Evolutionary conservation across 2,888 invertebrate genomes (phyloP), one percentile per base, ranked within the genome.

Genomic region (Euspilapteryx auroguttella): DNA sequence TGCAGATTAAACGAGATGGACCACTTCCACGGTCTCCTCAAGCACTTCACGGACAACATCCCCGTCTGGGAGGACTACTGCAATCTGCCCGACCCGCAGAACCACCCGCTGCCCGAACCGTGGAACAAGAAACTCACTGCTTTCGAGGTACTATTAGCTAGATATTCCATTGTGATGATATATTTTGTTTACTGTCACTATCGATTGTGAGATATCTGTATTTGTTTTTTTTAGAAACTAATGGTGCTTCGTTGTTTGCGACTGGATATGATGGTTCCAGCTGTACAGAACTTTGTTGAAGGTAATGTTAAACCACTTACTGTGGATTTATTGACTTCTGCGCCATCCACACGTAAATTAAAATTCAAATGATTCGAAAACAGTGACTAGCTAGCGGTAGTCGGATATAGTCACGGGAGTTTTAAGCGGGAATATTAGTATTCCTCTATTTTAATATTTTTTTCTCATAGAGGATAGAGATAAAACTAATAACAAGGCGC

Each of bases 261-360:
- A 23, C 83, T 89, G 12, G 95, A 96, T 54, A 95, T 94, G 80
- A 82, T 94, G 57, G 84, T 87, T 29, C 87, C 86, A 9, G 89
- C 81, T 14, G 83, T 88, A 29, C 87, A 85, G 54, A 66, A 78
- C 34, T 89, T 86, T 49, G 85, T 90, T 1, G 55, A 78, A 58
- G 63, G 84, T 83, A 59, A 45, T 42, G 15, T 21, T 10, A 21
- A 10, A 24, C 4, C 43, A 40, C 32, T 25, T 13, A 13, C 2
- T 12, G 12, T 13, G 5, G 8, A 17, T 17, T 17, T 17, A 17
- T 17, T 17, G 5, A 17, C n/a, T n/a, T n/a, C n/a, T n/a, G n/a
- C n/a, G n/a, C n/a, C n/a, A n/a, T n/a, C n/a, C n/a, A n/a, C n/a
- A n/a, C n/a, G n/a, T n/a, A n/a, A n/a, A n/a, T n/a, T n/a, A n/a